A percentile compares a stretch with the other conserved stretches of the same genome.
These are phyloP conservation scores for Speoplatyrhinus poulsoni DNA, from an alignment of 2,113 vertebrate species.

Conservation along the genomic window DNA sequence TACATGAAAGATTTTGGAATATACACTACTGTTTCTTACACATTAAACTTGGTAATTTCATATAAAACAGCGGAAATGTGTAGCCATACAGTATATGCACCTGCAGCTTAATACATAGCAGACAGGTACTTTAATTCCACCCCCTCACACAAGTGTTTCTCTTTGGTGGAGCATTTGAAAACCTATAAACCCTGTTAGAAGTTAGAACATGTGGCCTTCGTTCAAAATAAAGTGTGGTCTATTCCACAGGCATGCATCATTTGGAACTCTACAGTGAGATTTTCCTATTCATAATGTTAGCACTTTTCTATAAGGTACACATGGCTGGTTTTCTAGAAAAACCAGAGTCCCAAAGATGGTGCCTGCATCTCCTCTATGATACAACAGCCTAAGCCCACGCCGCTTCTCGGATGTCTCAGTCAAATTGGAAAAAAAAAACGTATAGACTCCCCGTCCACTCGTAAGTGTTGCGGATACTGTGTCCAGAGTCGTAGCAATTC, in stretches of 20 bases:
- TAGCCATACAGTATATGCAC: neutral
- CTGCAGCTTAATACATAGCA: neutral
- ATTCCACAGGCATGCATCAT: conserved; percentile 68
- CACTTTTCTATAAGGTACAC: conserved; percentile 43
- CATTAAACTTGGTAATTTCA: neutral
- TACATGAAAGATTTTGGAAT: neutral
- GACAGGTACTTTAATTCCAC: neutral
- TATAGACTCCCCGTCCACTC: no score
- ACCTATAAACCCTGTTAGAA: neutral
- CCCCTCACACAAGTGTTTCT: no score
- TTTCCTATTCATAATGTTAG: conserved; percentile 40
- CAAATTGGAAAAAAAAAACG: no score
- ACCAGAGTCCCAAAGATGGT: conserved; percentile 9
- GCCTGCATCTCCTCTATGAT: conserved; percentile 15
- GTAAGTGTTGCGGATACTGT: no score
- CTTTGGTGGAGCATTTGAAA: neutral
- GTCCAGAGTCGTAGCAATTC: no score
- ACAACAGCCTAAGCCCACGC: conserved; percentile 16
- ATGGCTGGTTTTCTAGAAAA: conserved; percentile 41
- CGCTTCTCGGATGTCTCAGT: neutral
- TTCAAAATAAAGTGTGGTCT: conserved; percentile 44
- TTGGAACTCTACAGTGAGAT: conserved; percentile 45
- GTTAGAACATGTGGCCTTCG: conserved; percentile 10
- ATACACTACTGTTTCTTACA: neutral
- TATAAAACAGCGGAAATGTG: neutral